These are phyloP conservation scores for Pseudomugil gertrudae DNA, from an alignment of 2,797 vertebrate species.

Conservation along the genomic window DNA sequence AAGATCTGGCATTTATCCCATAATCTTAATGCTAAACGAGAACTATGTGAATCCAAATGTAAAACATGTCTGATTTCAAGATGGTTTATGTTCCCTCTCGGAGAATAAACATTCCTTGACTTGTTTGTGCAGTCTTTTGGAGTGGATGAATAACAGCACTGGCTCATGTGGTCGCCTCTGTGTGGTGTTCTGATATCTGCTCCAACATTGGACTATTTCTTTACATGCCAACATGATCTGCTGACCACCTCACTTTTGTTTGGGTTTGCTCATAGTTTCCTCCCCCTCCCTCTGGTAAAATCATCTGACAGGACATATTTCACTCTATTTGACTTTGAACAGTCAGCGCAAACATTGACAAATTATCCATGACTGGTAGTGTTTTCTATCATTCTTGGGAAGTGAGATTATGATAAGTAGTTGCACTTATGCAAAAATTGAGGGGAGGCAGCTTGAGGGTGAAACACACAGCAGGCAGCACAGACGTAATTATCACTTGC, in stretches of 20 bases:
- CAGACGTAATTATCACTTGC: conserved; percentile 30
- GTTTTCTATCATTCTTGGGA: conserved; percentile 9
- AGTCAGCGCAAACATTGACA: conserved; percentile 21
- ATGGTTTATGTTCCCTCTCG: neutral
- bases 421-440: conserved; percentile 19
- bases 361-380: conserved; percentile 24
- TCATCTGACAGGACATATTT: conserved; percentile 47
- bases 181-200: conserved; percentile 18
- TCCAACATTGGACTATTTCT: conserved; percentile 28
- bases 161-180: conserved; percentile 22
- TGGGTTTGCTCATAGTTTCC: conserved; percentile 27
- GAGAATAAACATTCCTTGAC: conserved; percentile 7
- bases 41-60: conserved; percentile 44
- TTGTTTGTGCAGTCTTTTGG: conserved; percentile 20
- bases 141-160: conserved; percentile 9
- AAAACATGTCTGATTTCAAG: conserved; percentile 36
- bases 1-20: conserved; percentile 25
- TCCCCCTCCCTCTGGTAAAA: conserved; percentile 18
- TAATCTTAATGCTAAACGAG: conserved; percentile 45
- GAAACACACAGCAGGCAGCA: conserved; percentile 27
- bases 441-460: conserved; percentile 33
- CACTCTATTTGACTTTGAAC: conserved; percentile 39
- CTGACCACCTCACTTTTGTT: conserved; percentile 36
- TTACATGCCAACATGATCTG: conserved; percentile 41
- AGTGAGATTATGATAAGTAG: conserved; percentile 11